A percentile compares a stretch with the other conserved stretches of the same genome.
These are phyloP conservation scores for Garrulus glandarius DNA, from an alignment of 2,797 vertebrate genomes.

Conservation along the genomic window DNA sequence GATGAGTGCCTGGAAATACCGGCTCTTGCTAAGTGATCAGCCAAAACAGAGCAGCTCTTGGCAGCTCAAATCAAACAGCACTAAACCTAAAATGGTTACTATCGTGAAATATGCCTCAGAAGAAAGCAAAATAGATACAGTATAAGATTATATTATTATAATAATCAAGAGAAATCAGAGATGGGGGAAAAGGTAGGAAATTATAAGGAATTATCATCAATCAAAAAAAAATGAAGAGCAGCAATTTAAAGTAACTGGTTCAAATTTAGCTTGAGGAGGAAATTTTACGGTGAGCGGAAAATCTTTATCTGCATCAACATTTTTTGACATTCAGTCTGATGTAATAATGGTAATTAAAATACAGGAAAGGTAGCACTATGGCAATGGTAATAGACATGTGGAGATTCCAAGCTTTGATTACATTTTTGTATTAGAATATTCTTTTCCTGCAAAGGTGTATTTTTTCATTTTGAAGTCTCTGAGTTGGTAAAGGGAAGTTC, in stretches of 20 bases:
- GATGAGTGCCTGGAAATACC: background rate
- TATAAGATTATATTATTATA: background rate
- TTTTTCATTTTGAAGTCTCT: background rate
- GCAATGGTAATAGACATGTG: background rate
- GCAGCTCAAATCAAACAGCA: background rate
- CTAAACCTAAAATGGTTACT: background rate
- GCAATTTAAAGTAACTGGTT: background rate
- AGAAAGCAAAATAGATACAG: background rate
- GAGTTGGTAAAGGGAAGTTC: background rate
- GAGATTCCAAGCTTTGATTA: background rate
- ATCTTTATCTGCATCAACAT: background rate
- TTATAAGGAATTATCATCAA: background rate
- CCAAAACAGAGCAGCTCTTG: background rate
- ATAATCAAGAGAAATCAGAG: slow-evolving; percentile 6
- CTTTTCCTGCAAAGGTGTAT: background rate
- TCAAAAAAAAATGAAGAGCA: background rate
- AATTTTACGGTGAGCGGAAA: background rate
- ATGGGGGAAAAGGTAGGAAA: background rate
- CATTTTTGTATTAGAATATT: background rate
- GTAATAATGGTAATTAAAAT: background rate
- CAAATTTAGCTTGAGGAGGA: slow-evolving; percentile 1
- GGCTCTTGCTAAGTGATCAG: background rate
- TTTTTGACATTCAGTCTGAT: background rate
- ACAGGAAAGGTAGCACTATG: background rate
- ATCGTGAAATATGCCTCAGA: background rate